Conservation (phyloP, 1,140 invertebrate genomes). For the Drosophila bipectinata region DNA sequence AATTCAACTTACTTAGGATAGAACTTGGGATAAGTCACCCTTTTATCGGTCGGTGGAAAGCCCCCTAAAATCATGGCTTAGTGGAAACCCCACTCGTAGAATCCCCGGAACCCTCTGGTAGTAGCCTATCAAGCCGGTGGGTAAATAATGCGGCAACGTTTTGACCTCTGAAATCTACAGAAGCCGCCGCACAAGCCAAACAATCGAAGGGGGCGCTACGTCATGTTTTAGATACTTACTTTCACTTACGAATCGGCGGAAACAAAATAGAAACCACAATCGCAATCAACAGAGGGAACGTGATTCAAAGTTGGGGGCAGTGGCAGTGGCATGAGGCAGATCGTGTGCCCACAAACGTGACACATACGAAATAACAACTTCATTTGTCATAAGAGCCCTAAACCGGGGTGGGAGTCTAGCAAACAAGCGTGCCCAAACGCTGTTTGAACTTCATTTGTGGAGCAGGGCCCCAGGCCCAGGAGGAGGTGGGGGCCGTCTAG, state of each 20-base stretch:
- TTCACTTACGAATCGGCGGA: slow-evolving; percentile 72
- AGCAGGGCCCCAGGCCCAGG: slow-evolving; percentile 11
- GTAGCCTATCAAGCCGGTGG: slow-evolving; percentile 46
- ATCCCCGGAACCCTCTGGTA: neutral
- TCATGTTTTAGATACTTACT: slow-evolving; percentile 67
- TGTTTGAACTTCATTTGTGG: slow-evolving; percentile 70
- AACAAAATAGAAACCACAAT: slow-evolving; percentile 77
- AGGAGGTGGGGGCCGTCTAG: slow-evolving; percentile 1
- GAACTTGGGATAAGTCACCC: neutral
- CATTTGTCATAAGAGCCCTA: slow-evolving; percentile 55
- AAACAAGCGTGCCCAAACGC: slow-evolving; percentile 66
- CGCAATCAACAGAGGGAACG: slow-evolving; percentile 43
- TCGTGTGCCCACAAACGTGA: slow-evolving; percentile 69
- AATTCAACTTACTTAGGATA: neutral
- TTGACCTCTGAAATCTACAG: slow-evolving; percentile 51
- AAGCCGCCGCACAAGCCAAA: slow-evolving; percentile 27
- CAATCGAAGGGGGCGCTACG: slow-evolving; percentile 12
- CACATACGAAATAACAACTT: slow-evolving; percentile 66
- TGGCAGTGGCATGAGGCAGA: slow-evolving; percentile 17
- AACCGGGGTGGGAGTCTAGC: slow-evolving; percentile 20
- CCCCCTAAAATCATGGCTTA: neutral
- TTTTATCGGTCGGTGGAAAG: neutral
- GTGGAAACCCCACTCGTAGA: neutral
- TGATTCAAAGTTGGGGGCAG: slow-evolving; percentile 19
- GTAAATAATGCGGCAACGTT: slow-evolving; percentile 39